Evolutionary conservation across 2,888 invertebrate genomes (phyloP).

Genomic region (Auanema freiburgensis): DNA sequence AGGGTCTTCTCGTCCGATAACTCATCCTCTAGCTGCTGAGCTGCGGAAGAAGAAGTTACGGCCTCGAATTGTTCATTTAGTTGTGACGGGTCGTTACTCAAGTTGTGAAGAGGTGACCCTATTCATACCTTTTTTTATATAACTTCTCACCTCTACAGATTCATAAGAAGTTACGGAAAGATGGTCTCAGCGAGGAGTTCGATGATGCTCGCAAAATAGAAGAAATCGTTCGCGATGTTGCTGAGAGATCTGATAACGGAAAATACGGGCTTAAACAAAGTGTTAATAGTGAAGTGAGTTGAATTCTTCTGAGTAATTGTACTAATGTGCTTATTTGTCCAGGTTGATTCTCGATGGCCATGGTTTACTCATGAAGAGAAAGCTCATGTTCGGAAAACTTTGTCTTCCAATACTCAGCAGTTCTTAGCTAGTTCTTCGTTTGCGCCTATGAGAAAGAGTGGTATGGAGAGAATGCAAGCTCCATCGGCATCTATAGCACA

Average conservation of each 20-base stretch:
- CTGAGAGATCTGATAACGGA: constrained; percentile 14
- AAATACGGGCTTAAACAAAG: constrained; percentile 21
- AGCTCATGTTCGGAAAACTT: constrained; percentile 21
- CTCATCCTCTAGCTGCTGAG: constrained; percentile 31
- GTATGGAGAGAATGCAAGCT: constrained; percentile 38
- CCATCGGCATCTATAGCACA: constrained; percentile 6
- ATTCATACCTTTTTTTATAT: no score
- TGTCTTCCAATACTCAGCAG: constrained; percentile 2
- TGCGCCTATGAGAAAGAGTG: constrained; percentile 25
- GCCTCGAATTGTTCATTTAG: constrained; percentile 44
- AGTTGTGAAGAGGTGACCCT: constrained; percentile 30
- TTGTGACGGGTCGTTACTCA: constrained; percentile 40
- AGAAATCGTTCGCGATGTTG: constrained; percentile 31
- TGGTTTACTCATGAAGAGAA: constrained; percentile 52
- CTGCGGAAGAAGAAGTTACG: constrained; percentile 38
- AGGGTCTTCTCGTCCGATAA: constrained; percentile 16
- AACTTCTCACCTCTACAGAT: constrained; percentile 8
- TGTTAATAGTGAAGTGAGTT: constrained; percentile 12
- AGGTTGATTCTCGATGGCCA: constrained; percentile 46
- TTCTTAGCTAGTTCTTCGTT: constrained; percentile 9
- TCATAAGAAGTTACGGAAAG: constrained; percentile 32
- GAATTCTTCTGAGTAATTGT: not conserved
- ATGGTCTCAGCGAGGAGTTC: constrained; percentile 37
- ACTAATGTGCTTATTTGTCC: constrained; percentile 6
- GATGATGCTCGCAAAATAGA: constrained; percentile 24